A percentile compares a stretch with the other conserved stretches of the same genome.
Conservation (phyloP, 2,797 vertebrate species). For the Silurus aristotelis region DNA sequence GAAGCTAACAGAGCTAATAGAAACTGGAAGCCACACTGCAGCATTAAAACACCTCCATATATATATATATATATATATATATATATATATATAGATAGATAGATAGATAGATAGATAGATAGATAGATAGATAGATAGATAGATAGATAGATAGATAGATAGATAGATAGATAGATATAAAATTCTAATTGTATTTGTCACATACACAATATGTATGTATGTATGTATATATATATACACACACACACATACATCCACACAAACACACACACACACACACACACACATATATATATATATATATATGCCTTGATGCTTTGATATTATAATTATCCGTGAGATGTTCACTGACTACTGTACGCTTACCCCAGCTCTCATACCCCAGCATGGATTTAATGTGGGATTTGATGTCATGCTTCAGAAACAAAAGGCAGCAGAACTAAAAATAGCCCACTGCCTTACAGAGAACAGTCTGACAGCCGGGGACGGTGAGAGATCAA, state of each 20-base stretch:
- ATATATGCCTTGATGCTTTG: background rate
- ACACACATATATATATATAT: too few relatives aligned
- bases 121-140: too few relatives aligned
- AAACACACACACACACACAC: too few relatives aligned
- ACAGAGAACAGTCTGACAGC: constrained; percentile 50
- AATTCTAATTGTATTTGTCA: too few relatives aligned
- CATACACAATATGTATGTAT: too few relatives aligned
- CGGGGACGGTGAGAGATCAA: constrained; percentile 46
- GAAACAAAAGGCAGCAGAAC: constrained; percentile 57
- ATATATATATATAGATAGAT: too few relatives aligned
- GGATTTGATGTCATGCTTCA: constrained; percentile 53
- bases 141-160: too few relatives aligned
- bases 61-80: background rate
- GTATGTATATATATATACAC: too few relatives aligned
- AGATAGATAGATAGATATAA: too few relatives aligned
- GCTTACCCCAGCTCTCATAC: constrained; percentile 11
- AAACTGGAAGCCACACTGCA: background rate
- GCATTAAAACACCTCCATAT: constrained; percentile 1
- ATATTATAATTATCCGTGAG: constrained; percentile 33
- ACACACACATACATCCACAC: too few relatives aligned
- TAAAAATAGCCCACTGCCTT: constrained; percentile 62
- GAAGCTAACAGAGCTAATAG: background rate
- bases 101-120: too few relatives aligned
- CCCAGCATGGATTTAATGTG: constrained; percentile 41
- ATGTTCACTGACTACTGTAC: constrained; percentile 28